These are phyloP conservation scores for Bombus sibiricus DNA, from an alignment of 1,140 invertebrate species.

Conservation along the genomic window DNA sequence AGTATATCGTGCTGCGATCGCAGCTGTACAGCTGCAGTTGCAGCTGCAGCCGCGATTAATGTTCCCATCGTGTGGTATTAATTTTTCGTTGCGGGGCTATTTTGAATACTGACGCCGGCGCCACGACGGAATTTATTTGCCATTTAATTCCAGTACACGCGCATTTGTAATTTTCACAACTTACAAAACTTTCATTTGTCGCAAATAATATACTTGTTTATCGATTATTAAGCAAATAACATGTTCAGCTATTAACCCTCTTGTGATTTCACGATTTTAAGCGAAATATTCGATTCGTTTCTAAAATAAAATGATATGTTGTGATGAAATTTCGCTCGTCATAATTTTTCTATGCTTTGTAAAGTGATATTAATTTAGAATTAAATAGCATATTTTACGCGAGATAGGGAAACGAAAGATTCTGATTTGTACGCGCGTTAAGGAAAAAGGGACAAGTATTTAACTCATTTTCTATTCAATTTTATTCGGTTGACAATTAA, in stretches of 20 bases:
- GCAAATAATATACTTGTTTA: background rate
- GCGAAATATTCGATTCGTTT: no score
- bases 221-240: background rate
- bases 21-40: background rate
- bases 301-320: no score
- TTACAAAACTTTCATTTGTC: background rate
- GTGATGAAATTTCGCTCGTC: no score
- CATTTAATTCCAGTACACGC: conserved; percentile 10
- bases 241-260: background rate
- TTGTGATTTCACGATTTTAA: no score
- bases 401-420: no score
- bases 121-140: conserved; percentile 19
- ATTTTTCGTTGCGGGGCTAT: conserved; percentile 26
- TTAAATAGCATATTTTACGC: no score
- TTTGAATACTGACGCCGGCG: conserved; percentile 2
- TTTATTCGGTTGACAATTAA: no score
- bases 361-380: no score
- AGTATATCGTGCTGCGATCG: background rate
- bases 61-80: conserved; percentile 15
- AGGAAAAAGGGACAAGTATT: no score
- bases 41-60: conserved; percentile 43
- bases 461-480: no score
- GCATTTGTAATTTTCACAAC: background rate
- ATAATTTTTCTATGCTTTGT: no score
- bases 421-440: no score